These are phyloP conservation scores for Drosophila jambulina DNA, from an alignment of 1,140 invertebrate genomes.

Conservation along the genomic window DNA sequence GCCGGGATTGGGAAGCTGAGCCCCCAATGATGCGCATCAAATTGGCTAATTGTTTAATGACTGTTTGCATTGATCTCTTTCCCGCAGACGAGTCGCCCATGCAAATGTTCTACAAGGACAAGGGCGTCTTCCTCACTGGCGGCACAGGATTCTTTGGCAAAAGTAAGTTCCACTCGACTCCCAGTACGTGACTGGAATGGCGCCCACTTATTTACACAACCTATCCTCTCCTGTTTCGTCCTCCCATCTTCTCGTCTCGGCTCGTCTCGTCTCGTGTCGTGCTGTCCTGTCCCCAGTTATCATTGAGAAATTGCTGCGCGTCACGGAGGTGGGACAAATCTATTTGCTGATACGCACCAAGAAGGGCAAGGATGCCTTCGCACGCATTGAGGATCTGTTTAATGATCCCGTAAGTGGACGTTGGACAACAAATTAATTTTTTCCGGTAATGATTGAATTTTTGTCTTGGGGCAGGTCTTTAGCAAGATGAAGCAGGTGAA, in stretches of 20 bases:
- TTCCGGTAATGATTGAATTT: background rate
- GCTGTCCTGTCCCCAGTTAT: conserved; percentile 85
- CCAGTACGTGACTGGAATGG: conserved; percentile 76
- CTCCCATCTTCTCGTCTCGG: conserved; percentile 23
- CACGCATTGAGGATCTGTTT: conserved; percentile 88
- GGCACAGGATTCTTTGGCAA: conserved; percentile 94
- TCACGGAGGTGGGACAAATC: conserved; percentile 90
- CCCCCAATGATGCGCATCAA: conserved; percentile 77
- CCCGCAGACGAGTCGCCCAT: conserved; percentile 85
- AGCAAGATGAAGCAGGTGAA: conserved; percentile 86
- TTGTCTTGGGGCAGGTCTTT: conserved; percentile 86
- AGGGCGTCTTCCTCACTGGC: conserved; percentile 89
- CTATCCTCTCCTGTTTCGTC: conserved; percentile 30
- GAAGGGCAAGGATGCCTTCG: conserved; percentile 89
- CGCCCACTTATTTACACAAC: conserved; percentile 22
- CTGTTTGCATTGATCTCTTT: conserved; percentile 81
- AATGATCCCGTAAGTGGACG: conserved; percentile 88
- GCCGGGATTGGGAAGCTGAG: conserved; percentile 7
- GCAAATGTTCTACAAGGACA: conserved; percentile 87
- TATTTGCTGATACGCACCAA: conserved; percentile 92
- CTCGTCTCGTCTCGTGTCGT: background rate
- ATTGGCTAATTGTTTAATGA: conserved; percentile 83
- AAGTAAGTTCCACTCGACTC: conserved; percentile 72
- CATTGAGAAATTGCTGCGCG: conserved; percentile 93
- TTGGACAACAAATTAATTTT: conserved; percentile 1